These are phyloP conservation scores for Syrrhaptes paradoxus DNA, from an alignment of 2,113 vertebrate species.

Conservation along the genomic window DNA sequence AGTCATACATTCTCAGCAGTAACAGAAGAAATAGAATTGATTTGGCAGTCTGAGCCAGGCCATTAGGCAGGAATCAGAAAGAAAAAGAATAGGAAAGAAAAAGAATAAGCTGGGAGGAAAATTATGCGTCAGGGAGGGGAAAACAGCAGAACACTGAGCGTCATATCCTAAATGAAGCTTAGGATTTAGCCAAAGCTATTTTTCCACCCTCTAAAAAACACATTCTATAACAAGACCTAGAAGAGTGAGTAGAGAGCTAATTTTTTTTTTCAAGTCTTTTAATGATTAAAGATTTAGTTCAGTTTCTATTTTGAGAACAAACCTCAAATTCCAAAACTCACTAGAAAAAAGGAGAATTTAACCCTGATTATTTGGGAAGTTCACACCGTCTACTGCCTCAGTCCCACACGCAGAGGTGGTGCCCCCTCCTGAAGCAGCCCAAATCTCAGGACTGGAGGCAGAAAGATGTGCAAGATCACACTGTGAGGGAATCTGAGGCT, in stretches of 20 bases:
- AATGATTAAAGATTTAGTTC: neutral
- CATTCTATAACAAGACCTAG: neutral
- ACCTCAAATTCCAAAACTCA: neutral
- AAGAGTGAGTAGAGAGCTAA: neutral
- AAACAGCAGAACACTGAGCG: neutral
- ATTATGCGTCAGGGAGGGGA: neutral
- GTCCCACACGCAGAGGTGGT: rapidly evolving
- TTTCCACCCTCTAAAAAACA: neutral
- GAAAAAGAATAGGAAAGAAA: neutral
- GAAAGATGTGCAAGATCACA: neutral
- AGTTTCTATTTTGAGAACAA: neutral
- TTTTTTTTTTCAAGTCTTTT: neutral
- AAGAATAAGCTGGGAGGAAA: neutral
- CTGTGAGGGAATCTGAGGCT: neutral
- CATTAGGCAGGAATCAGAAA: neutral
- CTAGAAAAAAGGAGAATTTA: neutral
- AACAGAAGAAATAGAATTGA: slow-evolving; percentile 27
- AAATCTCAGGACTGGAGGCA: neutral
- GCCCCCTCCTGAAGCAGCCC: neutral
- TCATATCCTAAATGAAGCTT: neutral
- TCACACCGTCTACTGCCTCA: neutral
- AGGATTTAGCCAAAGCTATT: neutral
- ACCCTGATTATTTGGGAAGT: neutral
- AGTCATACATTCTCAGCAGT: neutral
- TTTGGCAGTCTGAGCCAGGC: neutral